Evolutionary conservation across 2,888 invertebrate genomes (phyloP).

Genomic region (Acrobasis consociella): DNA sequence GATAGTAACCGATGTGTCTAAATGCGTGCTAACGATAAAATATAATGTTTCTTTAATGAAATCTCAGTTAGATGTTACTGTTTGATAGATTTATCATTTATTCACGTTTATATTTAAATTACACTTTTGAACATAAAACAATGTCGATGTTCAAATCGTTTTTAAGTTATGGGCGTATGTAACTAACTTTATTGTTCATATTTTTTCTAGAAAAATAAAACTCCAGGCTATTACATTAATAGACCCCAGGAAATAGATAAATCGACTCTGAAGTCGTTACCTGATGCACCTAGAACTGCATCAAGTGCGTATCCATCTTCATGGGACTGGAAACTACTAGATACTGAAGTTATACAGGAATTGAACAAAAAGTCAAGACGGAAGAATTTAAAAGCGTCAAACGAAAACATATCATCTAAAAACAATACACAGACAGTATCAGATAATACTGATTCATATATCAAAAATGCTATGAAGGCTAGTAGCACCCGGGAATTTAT

Average conservation of each 20-base stretch:
- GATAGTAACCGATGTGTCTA: no score
- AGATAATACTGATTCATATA: slow-evolving; percentile 57
- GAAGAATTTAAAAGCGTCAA: slow-evolving; percentile 66
- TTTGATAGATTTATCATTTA: no score
- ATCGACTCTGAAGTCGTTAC: slow-evolving; percentile 86
- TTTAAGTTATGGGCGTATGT: no score
- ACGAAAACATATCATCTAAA: slow-evolving; percentile 75
- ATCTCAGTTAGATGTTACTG: no score
- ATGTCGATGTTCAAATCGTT: no score
- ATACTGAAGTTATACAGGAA: slow-evolving; percentile 73
- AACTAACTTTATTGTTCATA: slow-evolving; percentile 4
- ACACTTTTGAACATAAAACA: no score
- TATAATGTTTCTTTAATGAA: no score
- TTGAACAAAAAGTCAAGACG: slow-evolving; percentile 67
- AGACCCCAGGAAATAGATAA: slow-evolving; percentile 90
- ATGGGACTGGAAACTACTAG: slow-evolving; percentile 89
- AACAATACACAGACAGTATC: slow-evolving; percentile 69
- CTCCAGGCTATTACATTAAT: slow-evolving; percentile 90
- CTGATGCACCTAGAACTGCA: slow-evolving; percentile 91
- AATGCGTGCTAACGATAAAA: no score
- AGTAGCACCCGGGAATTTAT: slow-evolving; percentile 75
- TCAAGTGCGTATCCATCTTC: slow-evolving; percentile 86
- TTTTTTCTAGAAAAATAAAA: slow-evolving; percentile 88
- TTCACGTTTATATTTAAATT: no score
- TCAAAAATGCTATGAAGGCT: slow-evolving; percentile 59